Percentiles rank a stretch among this genome's conserved stretches.
phyloP scores from a whole-genome alignment of 2,113 vertebrate genomes.

The Oryctolagus cuniculus region mOryCun1.1 NC_091433.1:66721501-66722000 shows the following conservation, averaged over 20 bases:
- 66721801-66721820: neutral
- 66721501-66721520: neutral
- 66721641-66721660: neutral
- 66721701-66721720: neutral
- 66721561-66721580: neutral
- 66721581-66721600: too few species aligned
- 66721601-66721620: neutral
- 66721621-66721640: neutral
- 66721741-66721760: neutral
- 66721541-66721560: neutral
- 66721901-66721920: neutral
- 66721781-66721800: neutral
- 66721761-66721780: neutral
- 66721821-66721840: neutral
- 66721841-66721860: neutral
- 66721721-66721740: neutral
- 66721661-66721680: neutral
- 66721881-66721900: neutral
- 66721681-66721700: rapidly evolving
- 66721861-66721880: neutral
- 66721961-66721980: neutral
- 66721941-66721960: neutral
- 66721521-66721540: neutral
- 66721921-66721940: neutral
- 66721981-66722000: neutral